A percentile compares a stretch with the other conserved stretches of the same genome.
phyloP scores from a whole-genome alignment of 2,797 vertebrate genomes.

The Cheirogaleus major region DNA sequence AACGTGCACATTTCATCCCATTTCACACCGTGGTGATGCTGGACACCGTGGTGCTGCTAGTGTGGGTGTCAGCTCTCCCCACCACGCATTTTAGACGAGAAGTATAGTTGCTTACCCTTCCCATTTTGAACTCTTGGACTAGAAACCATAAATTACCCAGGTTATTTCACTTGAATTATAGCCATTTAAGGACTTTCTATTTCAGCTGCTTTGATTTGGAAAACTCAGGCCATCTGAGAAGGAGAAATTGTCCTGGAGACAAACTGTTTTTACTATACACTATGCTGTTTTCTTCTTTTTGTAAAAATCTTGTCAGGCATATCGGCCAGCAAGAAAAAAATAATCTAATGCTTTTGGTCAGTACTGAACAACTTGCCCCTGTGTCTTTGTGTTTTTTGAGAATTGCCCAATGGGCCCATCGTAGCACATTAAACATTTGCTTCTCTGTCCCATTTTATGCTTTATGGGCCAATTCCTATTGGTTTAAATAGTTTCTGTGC shows the following conservation, averaged over 20 bases:
- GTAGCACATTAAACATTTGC: neutral
- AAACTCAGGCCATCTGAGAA: conserved; percentile 53
- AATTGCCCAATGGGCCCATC: neutral
- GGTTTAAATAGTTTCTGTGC: conserved; percentile 1
- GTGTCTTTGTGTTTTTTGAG: conserved; percentile 21
- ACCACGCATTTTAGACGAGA: neutral
- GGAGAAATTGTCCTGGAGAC: conserved; percentile 33
- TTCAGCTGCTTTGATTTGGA: conserved; percentile 52
- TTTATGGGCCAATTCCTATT: conserved; percentile 6
- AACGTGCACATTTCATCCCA: neutral
- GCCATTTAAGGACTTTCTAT: conserved; percentile 47
- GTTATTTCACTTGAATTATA: conserved; percentile 42
- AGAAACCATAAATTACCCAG: conserved; percentile 8
- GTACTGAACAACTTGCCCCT: neutral
- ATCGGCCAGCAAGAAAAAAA: conserved; percentile 9
- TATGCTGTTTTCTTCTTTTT: neutral
- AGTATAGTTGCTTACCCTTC: neutral
- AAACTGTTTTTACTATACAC: conserved; percentile 14
- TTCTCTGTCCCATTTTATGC: conserved; percentile 22
- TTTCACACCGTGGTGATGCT: neutral
- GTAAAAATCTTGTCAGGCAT: neutral
- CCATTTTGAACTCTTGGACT: conserved; percentile 24
- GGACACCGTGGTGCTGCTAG: neutral
- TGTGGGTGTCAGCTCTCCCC: neutral
- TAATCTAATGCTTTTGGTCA: neutral